Base-by-base conservation (phyloP, 2,888 invertebrate species). In the Andrena praecox region DNA sequence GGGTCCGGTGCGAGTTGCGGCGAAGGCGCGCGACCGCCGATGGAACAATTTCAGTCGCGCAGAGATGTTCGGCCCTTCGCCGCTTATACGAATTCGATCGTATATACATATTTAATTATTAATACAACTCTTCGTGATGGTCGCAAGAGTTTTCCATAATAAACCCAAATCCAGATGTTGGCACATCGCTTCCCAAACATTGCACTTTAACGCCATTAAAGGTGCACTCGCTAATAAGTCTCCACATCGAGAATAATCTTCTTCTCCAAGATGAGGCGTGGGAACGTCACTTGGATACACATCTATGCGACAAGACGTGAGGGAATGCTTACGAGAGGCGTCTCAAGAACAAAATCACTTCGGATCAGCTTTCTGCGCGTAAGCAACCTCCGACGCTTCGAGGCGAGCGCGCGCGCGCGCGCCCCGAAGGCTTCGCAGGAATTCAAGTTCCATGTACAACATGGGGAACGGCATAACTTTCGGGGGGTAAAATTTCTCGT, bases 131-230 rank as follows among this genome's bases (percentile, higher is more conserved):
- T 66, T 62, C 48, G 16, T 1, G 72, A 56, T 80, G 80, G 31
- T 66, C 27, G 42, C 8, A 33, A 74, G 74, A 75, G 64, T 60
- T 72, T 68, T 6, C 54, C 50, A 33, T 48, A 7, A 20, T 54
- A 48, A 68, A 72, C 59, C 59, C 71, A 56, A 77, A 72, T 59
- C 89, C 87, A 72, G 88, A 87, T 88, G 83, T 87, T 87, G 74
- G 80, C 80, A 71, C 78, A 42, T 67, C 80, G 42, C 78, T 71
- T 73, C 67, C 73, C 20, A 20, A 54, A 71, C 78, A 73, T 62
- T 62, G 63, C 76, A 84, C 81, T 80, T 74, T 84, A 79, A 77
- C 69, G 52, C 62, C 33, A 85, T 64, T 64, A 89, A 84, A 77
- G 68, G 75, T 77, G 71, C 84, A 29, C 62, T 62, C 71, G 16